phyloP scores from a whole-genome alignment of 2,888 invertebrate genomes.

The Xylota segnis region DNA sequence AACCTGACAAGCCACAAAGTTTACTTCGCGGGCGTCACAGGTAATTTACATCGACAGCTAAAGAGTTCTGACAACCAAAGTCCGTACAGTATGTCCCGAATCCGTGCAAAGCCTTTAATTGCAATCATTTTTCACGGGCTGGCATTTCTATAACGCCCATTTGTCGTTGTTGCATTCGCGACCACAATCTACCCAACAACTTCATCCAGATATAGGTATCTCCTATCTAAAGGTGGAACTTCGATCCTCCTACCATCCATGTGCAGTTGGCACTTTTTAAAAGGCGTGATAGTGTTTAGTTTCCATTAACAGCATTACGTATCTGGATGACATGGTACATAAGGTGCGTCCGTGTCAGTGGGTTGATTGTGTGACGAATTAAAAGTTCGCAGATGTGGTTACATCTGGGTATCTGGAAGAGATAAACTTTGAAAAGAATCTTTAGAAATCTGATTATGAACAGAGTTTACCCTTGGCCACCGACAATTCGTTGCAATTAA shows the following conservation, averaged over 20 bases:
- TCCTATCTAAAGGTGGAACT: conserved; percentile 29
- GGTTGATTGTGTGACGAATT: conserved; percentile 51
- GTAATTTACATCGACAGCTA: conserved; percentile 56
- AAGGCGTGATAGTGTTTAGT: conserved; percentile 52
- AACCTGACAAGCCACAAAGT: conserved; percentile 43
- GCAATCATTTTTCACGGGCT: conserved; percentile 51
- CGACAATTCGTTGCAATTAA: conserved; percentile 60
- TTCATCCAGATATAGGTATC: conserved; percentile 42
- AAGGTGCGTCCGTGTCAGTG: conserved; percentile 52
- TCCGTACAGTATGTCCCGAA: conserved; percentile 19
- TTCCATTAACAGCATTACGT: conserved; percentile 46
- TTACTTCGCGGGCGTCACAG: conserved; percentile 53
- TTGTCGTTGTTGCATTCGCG: conserved; percentile 44
- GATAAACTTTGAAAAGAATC: neutral
- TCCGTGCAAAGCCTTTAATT: conserved; percentile 52
- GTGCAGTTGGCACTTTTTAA: conserved; percentile 20
- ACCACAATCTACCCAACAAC: conserved; percentile 25
- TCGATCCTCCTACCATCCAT: conserved; percentile 50
- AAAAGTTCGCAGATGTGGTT: conserved; percentile 15
- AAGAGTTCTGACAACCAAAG: conserved; percentile 46
- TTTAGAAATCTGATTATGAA: conserved; percentile 10
- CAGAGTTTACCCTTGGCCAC: conserved; percentile 7
- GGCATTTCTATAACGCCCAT: conserved; percentile 61
- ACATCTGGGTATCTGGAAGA: neutral
- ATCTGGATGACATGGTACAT: conserved; percentile 30